These are phyloP conservation scores for Trogon surrucura DNA, from an alignment of 2,113 vertebrate genomes.

Conservation along the genomic window DNA sequence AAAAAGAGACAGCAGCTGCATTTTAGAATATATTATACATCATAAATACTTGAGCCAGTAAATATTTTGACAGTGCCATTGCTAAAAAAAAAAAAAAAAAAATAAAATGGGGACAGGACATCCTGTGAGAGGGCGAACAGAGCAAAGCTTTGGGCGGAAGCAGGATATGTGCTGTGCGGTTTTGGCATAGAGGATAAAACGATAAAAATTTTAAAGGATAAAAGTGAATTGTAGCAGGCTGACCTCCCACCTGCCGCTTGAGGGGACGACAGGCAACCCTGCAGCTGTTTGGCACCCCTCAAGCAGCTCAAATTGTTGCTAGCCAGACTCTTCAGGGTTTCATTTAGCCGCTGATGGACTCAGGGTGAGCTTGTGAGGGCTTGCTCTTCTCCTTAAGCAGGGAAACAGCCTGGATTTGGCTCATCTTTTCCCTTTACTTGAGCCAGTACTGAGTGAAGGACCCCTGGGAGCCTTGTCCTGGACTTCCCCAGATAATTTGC, in stretches of 20 bases:
- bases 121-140: constrained; percentile 25
- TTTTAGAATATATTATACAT: constrained; percentile 15
- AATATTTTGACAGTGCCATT: constrained; percentile 46
- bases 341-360: neutral
- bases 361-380: neutral
- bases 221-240: neutral
- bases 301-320: constrained; percentile 14
- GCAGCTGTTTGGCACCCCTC: constrained; percentile 66
- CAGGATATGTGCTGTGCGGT: neutral
- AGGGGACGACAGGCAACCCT: constrained; percentile 27
- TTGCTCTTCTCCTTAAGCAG: constrained; percentile 1
- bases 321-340: neutral
- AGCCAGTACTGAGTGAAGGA: constrained; percentile 24
- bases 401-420: constrained; percentile 40
- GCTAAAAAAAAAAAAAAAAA: neutral
- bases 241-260: constrained; percentile 56
- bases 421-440: constrained; percentile 33
- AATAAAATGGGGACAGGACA: neutral
- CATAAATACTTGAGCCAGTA: constrained; percentile 25
- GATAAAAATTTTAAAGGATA: neutral
- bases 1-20: neutral
- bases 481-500: constrained; percentile 34
- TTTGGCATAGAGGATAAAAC: neutral
- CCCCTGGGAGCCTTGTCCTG: constrained; percentile 40
- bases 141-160: constrained; percentile 15